phyloP scores from a whole-genome alignment of 2,113 vertebrate genomes.

The Ceratotherium simum region DNA sequence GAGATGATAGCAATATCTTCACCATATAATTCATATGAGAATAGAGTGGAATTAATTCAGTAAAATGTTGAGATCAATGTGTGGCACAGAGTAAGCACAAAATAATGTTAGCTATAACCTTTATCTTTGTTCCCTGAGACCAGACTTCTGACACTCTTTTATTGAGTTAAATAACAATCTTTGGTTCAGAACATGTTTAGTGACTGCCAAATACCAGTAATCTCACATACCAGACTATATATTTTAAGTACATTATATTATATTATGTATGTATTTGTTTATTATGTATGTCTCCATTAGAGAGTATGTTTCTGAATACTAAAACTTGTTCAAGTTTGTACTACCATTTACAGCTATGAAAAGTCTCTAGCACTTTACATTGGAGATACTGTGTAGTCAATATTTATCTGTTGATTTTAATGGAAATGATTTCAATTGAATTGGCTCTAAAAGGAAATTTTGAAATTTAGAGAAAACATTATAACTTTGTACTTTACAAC shows the following conservation, averaged over 20 bases:
- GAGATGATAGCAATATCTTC: background rate
- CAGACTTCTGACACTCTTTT: background rate
- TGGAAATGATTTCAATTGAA: background rate
- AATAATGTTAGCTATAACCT: background rate
- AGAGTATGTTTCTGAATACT: background rate
- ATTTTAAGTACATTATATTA: background rate
- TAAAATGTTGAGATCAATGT: background rate
- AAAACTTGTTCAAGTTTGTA: background rate
- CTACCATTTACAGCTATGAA: background rate
- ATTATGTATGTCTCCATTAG: background rate
- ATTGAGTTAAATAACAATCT: background rate
- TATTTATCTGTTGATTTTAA: background rate
- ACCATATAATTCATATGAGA: background rate
- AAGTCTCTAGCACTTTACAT: background rate
- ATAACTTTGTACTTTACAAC: background rate
- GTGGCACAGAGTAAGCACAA: background rate
- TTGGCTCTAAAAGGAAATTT: background rate
- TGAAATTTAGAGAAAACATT: background rate
- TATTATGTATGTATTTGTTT: background rate
- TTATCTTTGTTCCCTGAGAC: background rate
- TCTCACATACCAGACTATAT: background rate
- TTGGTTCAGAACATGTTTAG: background rate
- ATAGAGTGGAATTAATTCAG: background rate
- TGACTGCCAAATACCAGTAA: background rate
- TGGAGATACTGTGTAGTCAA: background rate